phyloP scores from a whole-genome alignment of 2,888 invertebrate species.

The Thera obeliscata region DNA sequence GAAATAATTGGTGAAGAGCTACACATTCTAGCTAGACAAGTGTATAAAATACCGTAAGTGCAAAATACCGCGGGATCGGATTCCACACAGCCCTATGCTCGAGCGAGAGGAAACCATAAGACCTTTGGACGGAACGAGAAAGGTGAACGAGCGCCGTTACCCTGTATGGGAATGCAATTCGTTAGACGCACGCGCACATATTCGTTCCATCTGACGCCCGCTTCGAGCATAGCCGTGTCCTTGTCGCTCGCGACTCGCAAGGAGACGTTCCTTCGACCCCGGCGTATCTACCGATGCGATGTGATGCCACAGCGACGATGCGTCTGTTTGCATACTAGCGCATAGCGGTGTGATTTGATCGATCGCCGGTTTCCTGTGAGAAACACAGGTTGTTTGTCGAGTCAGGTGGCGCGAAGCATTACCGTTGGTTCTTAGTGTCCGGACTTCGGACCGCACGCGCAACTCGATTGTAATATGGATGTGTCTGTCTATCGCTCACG shows the following conservation, averaged over 20 bases:
- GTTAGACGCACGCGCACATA: slow-evolving; percentile 76
- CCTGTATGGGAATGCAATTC: slow-evolving; percentile 81
- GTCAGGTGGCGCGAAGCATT: slow-evolving; percentile 68
- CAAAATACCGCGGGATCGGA: slow-evolving; percentile 16
- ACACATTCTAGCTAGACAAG: not conserved
- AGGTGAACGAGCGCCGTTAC: slow-evolving; percentile 73
- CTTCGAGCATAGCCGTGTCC: slow-evolving; percentile 59
- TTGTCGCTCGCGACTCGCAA: slow-evolving; percentile 55
- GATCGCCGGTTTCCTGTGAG: slow-evolving; percentile 78
- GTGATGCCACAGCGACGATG: slow-evolving; percentile 50
- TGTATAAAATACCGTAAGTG: not conserved
- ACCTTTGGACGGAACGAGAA: slow-evolving; percentile 72
- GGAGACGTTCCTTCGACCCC: slow-evolving; percentile 51
- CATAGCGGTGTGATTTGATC: slow-evolving; percentile 71
- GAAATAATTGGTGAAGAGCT: not conserved
- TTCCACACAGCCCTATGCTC: slow-evolving; percentile 24
- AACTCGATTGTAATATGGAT: slow-evolving; percentile 42
- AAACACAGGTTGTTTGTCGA: slow-evolving; percentile 76
- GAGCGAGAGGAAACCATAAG: slow-evolving; percentile 67
- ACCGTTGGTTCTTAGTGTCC: slow-evolving; percentile 67
- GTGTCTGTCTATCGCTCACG: slow-evolving; percentile 40
- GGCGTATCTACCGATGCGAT: slow-evolving; percentile 67
- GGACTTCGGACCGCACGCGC: slow-evolving; percentile 55
- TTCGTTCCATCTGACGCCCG: slow-evolving; percentile 61
- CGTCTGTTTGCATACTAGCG: slow-evolving; percentile 71